Base-by-base conservation (phyloP, 2,888 invertebrate genomes). In the Agapetus fuscipes region DNA sequence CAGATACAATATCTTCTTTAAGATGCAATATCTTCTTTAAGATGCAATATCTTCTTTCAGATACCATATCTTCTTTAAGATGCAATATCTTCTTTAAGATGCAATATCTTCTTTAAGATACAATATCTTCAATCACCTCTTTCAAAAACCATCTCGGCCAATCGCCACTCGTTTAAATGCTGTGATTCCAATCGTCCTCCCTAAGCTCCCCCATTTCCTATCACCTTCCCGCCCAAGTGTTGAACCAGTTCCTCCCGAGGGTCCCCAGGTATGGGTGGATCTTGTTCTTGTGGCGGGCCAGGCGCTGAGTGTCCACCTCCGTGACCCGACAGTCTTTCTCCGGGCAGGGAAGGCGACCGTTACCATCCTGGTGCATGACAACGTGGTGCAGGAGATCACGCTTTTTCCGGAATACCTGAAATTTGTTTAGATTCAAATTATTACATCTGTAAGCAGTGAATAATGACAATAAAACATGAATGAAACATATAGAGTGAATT, bases 151-250 rank as follows among this genome's bases (percentile, higher is more conserved):
- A n/a, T n/a, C n/a, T n/a, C n/a, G n/a, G n/a, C n/a, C n/a, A n/a
- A n/a, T n/a, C n/a, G n/a, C n/a, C n/a, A n/a, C n/a, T n/a, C n/a
- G n/a, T n/a, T n/a, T n/a, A n/a, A n/a, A n/a, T n/a, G n/a, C n/a
- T n/a, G n/a, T n/a, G n/a, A n/a, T n/a, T n/a, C n/a, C n/a, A n/a
- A n/a, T n/a, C n/a, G n/a, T n/a, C n/a, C n/a, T n/a, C n/a, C n/a
- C n/a, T n/a, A n/a, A n/a, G n/a, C n/a, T n/a, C n/a, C n/a, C 10
- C 30, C 30, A 16, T 30, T 17, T 17, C 12, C 30, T 34, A 24
- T 30, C 37, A 43, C 27, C 39, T 39, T 27, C 40, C 43, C 3
- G 36, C 39, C 43, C 43, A 43, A 5, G 43, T 43, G 40, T 43
- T 39, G 28, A 43, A 43, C 43, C 43, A 43, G 31, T 27, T 40